Percentiles rank a stretch among this genome's conserved stretches.
phyloP scores from a whole-genome alignment of 2,797 vertebrate genomes.

The Sebastes hopkinsi region DNA sequence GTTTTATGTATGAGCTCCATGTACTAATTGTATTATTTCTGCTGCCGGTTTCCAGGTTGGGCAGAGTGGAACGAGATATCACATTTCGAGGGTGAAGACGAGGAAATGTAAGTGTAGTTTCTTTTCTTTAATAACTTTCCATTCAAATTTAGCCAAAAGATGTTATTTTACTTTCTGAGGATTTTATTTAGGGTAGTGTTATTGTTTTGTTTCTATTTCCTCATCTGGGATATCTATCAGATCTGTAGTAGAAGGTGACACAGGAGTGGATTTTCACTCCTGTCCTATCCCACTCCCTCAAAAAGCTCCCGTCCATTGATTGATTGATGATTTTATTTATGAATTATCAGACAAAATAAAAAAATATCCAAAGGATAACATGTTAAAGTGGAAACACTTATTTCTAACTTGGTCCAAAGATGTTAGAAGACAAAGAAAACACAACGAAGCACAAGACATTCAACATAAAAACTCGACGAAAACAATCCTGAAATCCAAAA shows the following conservation, averaged over 20 bases:
- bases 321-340: no score
- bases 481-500: no score
- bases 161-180: background rate
- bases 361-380: no score
- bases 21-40: background rate
- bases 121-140: background rate
- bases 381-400: no score
- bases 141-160: background rate
- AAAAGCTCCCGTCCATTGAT: background rate
- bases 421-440: no score
- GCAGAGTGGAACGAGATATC: conserved; percentile 70
- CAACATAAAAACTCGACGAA: no score
- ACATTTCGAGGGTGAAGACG: conserved; percentile 63
- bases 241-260: background rate
- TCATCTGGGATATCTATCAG: background rate
- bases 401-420: no score
- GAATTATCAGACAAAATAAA: no score
- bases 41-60: conserved; percentile 67
- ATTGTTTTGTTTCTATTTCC: background rate
- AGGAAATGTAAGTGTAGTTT: conserved; percentile 47
- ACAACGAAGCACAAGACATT: no score
- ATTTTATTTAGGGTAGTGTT: background rate
- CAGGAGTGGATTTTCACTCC: background rate
- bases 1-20: background rate
- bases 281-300: background rate